A percentile compares a stretch with the other conserved stretches of the same genome.
phyloP scores from a whole-genome alignment of 2,888 invertebrate genomes.

The Cheilosia soror region DNA sequence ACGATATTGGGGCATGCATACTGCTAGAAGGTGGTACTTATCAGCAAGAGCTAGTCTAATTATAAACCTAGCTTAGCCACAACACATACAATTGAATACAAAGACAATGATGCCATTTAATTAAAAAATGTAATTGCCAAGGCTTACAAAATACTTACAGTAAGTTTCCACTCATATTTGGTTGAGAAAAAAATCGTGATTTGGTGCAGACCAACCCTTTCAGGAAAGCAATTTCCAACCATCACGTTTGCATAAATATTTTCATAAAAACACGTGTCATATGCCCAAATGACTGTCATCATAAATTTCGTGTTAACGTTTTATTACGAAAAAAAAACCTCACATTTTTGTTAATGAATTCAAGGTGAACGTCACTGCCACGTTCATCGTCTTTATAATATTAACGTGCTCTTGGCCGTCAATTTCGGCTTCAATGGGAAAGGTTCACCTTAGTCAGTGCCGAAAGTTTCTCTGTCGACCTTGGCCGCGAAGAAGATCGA shows the following conservation, averaged over 20 bases:
- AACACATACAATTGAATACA: no score
- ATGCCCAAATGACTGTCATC: constrained; percentile 23
- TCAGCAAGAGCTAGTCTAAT: no score
- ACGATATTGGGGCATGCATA: no score
- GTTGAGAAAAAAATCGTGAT: neutral
- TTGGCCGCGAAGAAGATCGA: constrained; percentile 37
- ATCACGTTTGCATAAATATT: constrained; percentile 9
- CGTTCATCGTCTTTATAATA: constrained; percentile 6
- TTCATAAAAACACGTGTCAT: constrained; percentile 43
- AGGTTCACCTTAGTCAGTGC: constrained; percentile 44
- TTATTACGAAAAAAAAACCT: constrained; percentile 52
- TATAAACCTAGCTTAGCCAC: no score
- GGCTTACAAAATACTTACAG: neutral
- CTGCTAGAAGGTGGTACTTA: no score
- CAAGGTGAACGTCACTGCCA: constrained; percentile 63
- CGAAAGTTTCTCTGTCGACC: constrained; percentile 55
- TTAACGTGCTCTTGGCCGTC: constrained; percentile 69
- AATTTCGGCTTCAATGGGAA: constrained; percentile 60
- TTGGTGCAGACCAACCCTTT: neutral
- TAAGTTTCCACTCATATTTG: constrained; percentile 7
- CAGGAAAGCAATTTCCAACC: neutral
- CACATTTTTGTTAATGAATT: constrained; percentile 62
- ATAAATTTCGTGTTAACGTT: constrained; percentile 52
- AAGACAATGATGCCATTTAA: no score
- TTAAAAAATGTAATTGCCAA: no score